Evolutionary conservation across 64 coral and sea anemone species (phyloP).

Genomic region (Hydrozoanthus tunicans): DNA sequence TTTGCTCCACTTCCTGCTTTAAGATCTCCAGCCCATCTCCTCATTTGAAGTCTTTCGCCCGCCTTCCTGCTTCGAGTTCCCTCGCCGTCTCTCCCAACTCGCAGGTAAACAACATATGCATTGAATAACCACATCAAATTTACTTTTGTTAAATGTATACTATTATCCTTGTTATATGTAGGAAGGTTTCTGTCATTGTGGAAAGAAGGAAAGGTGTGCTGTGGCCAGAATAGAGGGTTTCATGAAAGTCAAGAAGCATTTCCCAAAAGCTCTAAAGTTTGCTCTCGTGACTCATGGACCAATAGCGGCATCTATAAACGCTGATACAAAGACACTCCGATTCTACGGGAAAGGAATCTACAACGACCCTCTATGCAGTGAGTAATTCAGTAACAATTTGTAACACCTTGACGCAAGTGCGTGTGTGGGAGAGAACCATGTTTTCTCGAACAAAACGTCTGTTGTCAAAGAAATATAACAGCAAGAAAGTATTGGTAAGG

Average conservation of each 20-base stretch:
- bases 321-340: slow-evolving; percentile 75
- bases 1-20: too few species aligned
- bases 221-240: slow-evolving; percentile 71
- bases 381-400: background rate
- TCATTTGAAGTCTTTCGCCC: too few species aligned
- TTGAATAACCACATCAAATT: background rate
- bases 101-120: too few species aligned
- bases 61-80: too few species aligned
- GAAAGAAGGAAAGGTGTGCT: slow-evolving; percentile 69
- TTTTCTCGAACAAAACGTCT: too few species aligned
- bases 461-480: too few species aligned
- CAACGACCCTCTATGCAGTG: slow-evolving; percentile 74
- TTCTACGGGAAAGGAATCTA: slow-evolving; percentile 92
- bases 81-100: too few species aligned
- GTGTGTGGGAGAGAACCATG: too few species aligned
- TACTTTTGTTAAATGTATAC: background rate
- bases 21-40: too few species aligned
- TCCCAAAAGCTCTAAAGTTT: slow-evolving; percentile 55
- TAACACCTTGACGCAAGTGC: background rate
- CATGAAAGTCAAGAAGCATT: slow-evolving; percentile 76
- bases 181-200: slow-evolving; percentile 93
- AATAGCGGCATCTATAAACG: slow-evolving; percentile 80
- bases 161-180: background rate
- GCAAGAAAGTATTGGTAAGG: too few species aligned
- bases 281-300: slow-evolving; percentile 85